These are phyloP conservation scores for Plutella xylostella DNA, from an alignment of 2,888 invertebrate species.

Conservation along the genomic window DNA sequence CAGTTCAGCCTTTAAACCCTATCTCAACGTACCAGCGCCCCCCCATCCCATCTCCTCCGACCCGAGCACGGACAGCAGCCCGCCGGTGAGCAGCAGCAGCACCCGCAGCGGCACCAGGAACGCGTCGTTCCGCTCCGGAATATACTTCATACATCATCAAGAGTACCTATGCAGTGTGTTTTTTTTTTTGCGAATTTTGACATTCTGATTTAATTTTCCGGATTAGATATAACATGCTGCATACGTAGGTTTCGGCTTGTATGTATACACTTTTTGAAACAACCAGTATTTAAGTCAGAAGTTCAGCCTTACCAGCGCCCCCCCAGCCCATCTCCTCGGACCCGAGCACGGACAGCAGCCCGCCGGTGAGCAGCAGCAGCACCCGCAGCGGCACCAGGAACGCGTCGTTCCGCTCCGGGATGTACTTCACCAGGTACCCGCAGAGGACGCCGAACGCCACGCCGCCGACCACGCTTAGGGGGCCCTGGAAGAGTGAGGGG, in stretches of 20 bases:
- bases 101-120: constrained; percentile 85
- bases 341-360: constrained; percentile 87
- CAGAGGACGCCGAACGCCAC: constrained; percentile 84
- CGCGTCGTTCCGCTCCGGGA: constrained; percentile 86
- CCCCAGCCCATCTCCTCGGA: constrained; percentile 82
- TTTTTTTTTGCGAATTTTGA: too few relatives aligned
- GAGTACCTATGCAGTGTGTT: not conserved
- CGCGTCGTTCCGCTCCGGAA: constrained; percentile 86
- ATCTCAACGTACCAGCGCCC: constrained; percentile 72
- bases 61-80: constrained; percentile 87
- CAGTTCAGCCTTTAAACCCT: too few relatives aligned
- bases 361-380: constrained; percentile 78
- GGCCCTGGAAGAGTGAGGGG: constrained; percentile 74
- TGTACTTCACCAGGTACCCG: constrained; percentile 83
- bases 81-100: constrained; percentile 78
- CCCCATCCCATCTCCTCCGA: constrained; percentile 82
- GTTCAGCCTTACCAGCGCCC: constrained; percentile 68
- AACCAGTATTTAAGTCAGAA: too few relatives aligned
- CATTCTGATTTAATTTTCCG: too few relatives aligned
- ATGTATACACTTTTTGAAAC: too few relatives aligned
- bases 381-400: constrained; percentile 85
- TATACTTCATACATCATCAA: too few relatives aligned
- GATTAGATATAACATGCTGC: too few relatives aligned
- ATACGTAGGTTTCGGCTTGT: too few relatives aligned
- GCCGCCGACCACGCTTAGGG: constrained; percentile 83